phyloP scores from a whole-genome alignment of 2,888 invertebrate species.

The Cryptosula pallasiana region DNA sequence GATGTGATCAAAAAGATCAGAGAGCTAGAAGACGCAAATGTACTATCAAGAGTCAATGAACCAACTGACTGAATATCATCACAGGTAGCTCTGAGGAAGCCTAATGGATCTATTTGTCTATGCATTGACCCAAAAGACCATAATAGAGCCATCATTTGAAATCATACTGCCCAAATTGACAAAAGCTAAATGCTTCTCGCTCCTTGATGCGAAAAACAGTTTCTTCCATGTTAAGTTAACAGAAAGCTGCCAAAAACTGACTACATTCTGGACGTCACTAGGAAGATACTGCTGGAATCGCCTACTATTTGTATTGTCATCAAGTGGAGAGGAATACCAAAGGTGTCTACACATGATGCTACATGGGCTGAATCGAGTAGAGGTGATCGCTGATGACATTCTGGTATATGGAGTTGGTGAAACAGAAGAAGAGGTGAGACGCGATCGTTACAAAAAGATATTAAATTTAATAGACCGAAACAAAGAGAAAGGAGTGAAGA shows the following conservation, averaged over 20 bases:
- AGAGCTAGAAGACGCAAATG: too few species aligned
- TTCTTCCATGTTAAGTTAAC: conserved; percentile 27
- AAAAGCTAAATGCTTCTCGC: too few species aligned
- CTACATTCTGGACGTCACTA: not conserved
- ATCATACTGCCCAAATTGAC: too few species aligned
- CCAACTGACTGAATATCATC: too few species aligned
- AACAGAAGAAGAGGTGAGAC: conserved; percentile 26
- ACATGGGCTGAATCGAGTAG: not conserved
- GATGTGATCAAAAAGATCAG: too few species aligned
- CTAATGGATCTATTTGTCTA: too few species aligned
- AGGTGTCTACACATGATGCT: not conserved
- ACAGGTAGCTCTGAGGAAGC: too few species aligned
- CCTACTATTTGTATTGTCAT: conserved; percentile 12
- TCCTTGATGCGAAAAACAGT: conserved; percentile 27
- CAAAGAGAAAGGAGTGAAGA: conserved; percentile 28
- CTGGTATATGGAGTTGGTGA: conserved; percentile 11
- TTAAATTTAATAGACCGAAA: conserved; percentile 26
- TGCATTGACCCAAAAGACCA: too few species aligned
- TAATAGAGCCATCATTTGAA: too few species aligned
- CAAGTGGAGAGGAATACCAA: not conserved
- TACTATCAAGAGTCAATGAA: too few species aligned
- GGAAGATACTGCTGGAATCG: not conserved
- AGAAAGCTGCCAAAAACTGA: not conserved
- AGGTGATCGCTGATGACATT: conserved; percentile 18
- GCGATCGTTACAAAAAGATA: conserved; percentile 28